Evolutionary conservation across 2,113 vertebrate species (phyloP), one percentile per base, ranked within the genome.

Genomic region (Pitta sordida): DNA sequence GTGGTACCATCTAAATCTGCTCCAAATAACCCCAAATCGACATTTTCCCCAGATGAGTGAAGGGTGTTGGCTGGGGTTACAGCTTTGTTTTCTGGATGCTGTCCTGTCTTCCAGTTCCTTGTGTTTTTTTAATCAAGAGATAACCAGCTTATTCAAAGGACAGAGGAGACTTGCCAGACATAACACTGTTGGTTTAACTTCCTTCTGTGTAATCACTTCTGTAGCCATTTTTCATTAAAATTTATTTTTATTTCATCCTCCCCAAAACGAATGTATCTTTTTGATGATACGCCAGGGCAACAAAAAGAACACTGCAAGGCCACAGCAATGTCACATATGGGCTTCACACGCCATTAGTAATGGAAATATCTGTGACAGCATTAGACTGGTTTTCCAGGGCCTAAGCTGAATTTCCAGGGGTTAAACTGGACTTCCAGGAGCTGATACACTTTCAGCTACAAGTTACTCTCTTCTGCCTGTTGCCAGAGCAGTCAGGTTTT

Each of bases 161-260:
- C 53, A 41, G 48, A 79, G 65, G 32, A 85, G 9, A 74, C 44
- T 68, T 90, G 81, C 86, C 86, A 87, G 78, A 21, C 30, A 53
- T 52, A 93, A 78, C 63, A 80, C 12, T 23, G 49, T 30, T 69
- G 23, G 46, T 85, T 89, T 84, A 7, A 51, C 68, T 92, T 89
- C 67, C 58, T 91, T 64, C 70, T 36, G 21, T 46, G 58, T 43
- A 83, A 85, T 79, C 83, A 76, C 55, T 60, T 69, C 58, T 65
- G 39, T 59, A 46, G 21, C 70, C 23, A 34, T 83, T 91, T 94
- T 89, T 87, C 81, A 53, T 51, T 87, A 70, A 62, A 69, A 83
- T 80, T 76, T 82, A 87, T 94, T 96, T 94, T 83, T 48, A 68
- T 71, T 95, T 82, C 34, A 15, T 75, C 56, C 79, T 82, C 58